phyloP scores from a whole-genome alignment of 2,888 invertebrate species.

The Mesoligia furuncula region DNA sequence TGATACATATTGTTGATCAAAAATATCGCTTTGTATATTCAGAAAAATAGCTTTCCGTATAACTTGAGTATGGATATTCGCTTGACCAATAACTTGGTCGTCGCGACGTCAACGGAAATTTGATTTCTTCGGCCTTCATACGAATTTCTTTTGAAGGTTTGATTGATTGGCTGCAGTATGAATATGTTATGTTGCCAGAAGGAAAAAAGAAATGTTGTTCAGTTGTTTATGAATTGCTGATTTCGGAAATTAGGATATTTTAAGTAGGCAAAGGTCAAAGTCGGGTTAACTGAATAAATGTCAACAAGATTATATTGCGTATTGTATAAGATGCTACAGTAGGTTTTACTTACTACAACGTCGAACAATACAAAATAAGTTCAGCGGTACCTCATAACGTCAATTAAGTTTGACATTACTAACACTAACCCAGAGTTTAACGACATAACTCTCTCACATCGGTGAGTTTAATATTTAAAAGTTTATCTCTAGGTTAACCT shows the following conservation, averaged over 20 bases:
- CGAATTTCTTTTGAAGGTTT: constrained; percentile 67
- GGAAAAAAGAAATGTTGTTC: constrained; percentile 29
- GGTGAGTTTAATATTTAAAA: neutral
- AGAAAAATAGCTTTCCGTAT: constrained; percentile 59
- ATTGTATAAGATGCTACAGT: no score
- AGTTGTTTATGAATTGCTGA: neutral
- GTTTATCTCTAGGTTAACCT: neutral
- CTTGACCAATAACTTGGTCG: constrained; percentile 63
- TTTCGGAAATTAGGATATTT: neutral
- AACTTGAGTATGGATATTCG: constrained; percentile 59
- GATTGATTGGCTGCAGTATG: constrained; percentile 61
- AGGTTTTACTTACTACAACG: neutral
- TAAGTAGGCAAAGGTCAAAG: neutral
- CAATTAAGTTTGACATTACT: neutral
- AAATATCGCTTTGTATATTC: constrained; percentile 60
- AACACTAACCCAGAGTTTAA: neutral
- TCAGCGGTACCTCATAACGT: neutral
- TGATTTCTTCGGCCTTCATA: constrained; percentile 70
- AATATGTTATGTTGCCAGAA: constrained; percentile 31
- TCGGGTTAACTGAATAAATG: neutral
- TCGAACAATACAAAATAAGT: neutral
- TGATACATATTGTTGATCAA: constrained; percentile 49
- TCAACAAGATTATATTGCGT: neutral
- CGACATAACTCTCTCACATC: neutral
- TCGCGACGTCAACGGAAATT: constrained; percentile 68